Conservation (phyloP, 2,888 invertebrate genomes). For the Antheraea assamensis region DNA sequence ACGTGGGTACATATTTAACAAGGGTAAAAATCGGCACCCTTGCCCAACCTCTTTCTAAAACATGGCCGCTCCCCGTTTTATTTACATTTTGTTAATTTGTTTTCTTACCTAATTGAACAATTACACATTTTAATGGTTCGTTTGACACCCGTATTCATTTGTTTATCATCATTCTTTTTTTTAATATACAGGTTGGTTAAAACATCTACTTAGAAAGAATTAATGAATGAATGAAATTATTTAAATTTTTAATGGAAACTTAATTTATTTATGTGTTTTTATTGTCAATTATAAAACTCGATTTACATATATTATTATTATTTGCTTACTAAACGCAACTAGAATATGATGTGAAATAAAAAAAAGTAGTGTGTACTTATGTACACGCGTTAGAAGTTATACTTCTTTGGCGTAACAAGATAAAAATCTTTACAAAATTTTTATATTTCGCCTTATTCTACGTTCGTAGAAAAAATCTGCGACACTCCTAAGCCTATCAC, state of each 20-base stretch:
- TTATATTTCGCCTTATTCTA: too few species aligned
- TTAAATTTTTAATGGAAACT: not conserved
- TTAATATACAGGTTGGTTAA: not conserved
- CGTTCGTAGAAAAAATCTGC: too few species aligned
- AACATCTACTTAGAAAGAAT: not conserved
- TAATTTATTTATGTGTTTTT: not conserved
- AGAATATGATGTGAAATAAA: too few species aligned
- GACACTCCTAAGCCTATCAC: too few species aligned
- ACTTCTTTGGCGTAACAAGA: too few species aligned
- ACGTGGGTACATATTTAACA: not conserved
- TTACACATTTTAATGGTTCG: not conserved
- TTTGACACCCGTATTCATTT: not conserved
- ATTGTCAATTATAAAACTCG: not conserved
- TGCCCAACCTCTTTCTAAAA: not conserved
- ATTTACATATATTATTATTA: too few species aligned
- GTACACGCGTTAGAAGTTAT: too few species aligned
- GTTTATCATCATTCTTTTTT: not conserved
- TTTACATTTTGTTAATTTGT: constrained; percentile 10
- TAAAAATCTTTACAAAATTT: too few species aligned
- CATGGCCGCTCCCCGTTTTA: not conserved
- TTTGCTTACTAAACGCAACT: too few species aligned
- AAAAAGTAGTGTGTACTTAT: too few species aligned
- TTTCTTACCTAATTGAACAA: constrained; percentile 12
- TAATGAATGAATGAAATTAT: too few species aligned
- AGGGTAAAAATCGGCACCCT: not conserved